Percentiles rank a stretch among this genome's conserved stretches.
These are phyloP conservation scores for Amphiura filiformis DNA, from an alignment of 35 echinoderm and acorn worm species.

Conservation along the genomic window DNA sequence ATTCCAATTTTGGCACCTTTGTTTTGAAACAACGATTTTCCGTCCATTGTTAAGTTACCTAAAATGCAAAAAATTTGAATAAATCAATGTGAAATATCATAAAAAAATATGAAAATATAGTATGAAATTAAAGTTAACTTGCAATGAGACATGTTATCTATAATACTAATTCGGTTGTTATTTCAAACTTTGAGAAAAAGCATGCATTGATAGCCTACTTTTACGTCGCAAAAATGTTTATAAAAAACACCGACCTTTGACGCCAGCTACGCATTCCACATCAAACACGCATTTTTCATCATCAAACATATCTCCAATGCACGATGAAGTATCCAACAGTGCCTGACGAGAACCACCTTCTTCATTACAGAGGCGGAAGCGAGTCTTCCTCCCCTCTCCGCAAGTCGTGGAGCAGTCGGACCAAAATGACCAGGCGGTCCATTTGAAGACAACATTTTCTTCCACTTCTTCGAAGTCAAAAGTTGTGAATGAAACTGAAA, in stretches of 20 bases:
- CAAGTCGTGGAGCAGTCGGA: background rate
- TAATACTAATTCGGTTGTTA: no score
- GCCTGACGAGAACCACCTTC: background rate
- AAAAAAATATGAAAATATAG: background rate
- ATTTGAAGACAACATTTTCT: background rate
- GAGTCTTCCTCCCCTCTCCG: background rate
- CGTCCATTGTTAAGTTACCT: background rate
- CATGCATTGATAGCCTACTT: background rate
- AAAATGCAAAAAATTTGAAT: background rate
- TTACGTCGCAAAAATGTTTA: background rate
- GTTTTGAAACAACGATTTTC: background rate
- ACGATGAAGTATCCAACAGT: background rate
- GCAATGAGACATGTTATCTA: background rate
- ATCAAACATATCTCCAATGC: background rate
- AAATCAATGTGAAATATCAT: background rate
- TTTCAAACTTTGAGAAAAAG: background rate
- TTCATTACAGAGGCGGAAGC: background rate
- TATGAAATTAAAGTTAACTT: background rate
- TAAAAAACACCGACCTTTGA: background rate
- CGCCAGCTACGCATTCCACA: background rate
- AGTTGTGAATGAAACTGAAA: background rate
- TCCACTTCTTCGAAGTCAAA: background rate
- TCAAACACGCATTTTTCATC: background rate
- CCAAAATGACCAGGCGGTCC: background rate
- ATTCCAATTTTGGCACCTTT: no score